These are phyloP conservation scores for Pangasianodon hypophthalmus DNA, from an alignment of 2,113 vertebrate species.

Conservation along the genomic window DNA sequence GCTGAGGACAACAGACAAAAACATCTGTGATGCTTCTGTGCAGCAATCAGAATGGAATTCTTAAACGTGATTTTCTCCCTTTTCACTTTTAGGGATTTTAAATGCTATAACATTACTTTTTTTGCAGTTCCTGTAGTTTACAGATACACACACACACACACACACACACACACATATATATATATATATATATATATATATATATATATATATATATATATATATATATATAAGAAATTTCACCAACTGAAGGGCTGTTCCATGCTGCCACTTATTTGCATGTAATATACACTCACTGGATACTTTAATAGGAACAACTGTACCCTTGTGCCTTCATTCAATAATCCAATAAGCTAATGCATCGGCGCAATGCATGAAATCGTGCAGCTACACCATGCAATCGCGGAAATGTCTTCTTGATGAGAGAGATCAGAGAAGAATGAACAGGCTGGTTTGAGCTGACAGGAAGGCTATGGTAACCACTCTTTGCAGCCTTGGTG, in stretches of 20 bases:
- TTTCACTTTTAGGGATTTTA: not conserved
- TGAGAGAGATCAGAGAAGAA: not conserved
- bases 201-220: not conserved
- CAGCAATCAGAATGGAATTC: not conserved
- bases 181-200: not conserved
- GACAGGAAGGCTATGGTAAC: not conserved
- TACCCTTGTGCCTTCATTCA: not conserved
- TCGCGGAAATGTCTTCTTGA: not conserved
- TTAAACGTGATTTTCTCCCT: not conserved
- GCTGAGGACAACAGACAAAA: constrained; percentile 62
- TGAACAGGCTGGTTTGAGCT: not conserved
- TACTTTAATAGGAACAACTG: not conserved
- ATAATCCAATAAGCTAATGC: not conserved
- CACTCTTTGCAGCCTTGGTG: not conserved
- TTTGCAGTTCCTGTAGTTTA: not conserved
- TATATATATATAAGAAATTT: not conserved
- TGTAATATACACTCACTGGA: not conserved
- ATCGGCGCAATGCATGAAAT: not conserved
- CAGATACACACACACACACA: no score
- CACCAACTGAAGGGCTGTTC: not conserved
- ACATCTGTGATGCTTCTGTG: not conserved
- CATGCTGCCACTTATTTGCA: not conserved
- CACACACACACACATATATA: no score
- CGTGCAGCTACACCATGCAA: not conserved
- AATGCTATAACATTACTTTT: not conserved